Base-by-base conservation (phyloP, 1,140 invertebrate genomes). In the Heliconius congener region DNA sequence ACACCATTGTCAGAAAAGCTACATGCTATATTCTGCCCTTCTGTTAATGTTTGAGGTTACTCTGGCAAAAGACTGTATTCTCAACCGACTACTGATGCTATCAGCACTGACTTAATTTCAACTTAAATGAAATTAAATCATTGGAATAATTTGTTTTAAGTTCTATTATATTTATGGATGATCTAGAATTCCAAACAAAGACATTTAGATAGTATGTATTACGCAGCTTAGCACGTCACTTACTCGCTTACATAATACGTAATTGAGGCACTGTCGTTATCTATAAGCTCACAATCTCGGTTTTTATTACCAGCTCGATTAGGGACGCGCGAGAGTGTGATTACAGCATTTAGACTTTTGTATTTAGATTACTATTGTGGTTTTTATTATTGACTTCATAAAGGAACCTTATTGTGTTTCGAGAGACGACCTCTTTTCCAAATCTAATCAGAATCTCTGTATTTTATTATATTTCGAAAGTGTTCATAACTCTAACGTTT, bases 281-380 rank as follows among this genome's bases (percentile, higher is more conserved):
- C 76, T 77, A 76, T 77, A 42, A 11, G 55, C 30, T 78, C 60
- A 81, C 76, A 77, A 79, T 85, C 80, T 82, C 57, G 57, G 46
- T 80, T 78, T 84, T 78, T 82, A 78, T 74, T 81, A 80, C 66
- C 57, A 55, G 75, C 71, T 82, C 83, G 79, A 84, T 82, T 81
- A 84, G 79, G 74, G 66, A 84, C 78, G 72, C 77, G 74, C 70
- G 30, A 52, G 42, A 52, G 42, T 50, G 66, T 71, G 76, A 77
- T 77, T 77, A 77, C 76, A 55, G 57, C 71, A 82, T 75, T 82
- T 82, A n/a, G n/a, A 72, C 71, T 72, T 72, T 77, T 79, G 71
- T 76, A 73, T 79, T 79, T 79, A 76, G 72, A 74, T 57, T 72
- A 39, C 76, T 78, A 78, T 78, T 78, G 77, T 80, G 46, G 60